Conservation (phyloP, 2,888 invertebrate species). For the Brachynemurus nebulosus region DNA sequence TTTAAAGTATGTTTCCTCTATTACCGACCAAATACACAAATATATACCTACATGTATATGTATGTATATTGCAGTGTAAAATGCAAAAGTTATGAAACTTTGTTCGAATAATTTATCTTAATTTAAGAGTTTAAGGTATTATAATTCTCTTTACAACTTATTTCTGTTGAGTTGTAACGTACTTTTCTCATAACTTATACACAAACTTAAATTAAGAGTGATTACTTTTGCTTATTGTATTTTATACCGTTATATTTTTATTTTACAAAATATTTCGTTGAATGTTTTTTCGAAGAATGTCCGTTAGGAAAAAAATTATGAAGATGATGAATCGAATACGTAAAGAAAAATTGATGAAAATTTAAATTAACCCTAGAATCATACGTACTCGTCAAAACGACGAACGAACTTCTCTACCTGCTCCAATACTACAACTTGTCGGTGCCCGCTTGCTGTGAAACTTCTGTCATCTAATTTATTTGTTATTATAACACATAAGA, state of each 20-base stretch:
- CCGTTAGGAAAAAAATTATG: not conserved
- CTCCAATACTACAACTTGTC: too few species aligned
- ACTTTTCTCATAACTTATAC: slow-evolving; percentile 4
- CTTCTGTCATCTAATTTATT: too few species aligned
- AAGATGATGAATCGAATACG: not conserved
- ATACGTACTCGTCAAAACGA: too few species aligned
- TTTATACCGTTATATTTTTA: too few species aligned
- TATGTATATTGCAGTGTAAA: slow-evolving; percentile 5
- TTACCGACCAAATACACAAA: not conserved
- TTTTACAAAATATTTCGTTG: too few species aligned
- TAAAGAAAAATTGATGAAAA: too few species aligned
- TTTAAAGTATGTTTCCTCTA: not conserved
- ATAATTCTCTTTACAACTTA: slow-evolving; percentile 9
- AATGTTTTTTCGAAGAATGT: too few species aligned
- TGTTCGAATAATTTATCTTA: slow-evolving; percentile 9
- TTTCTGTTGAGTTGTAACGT: slow-evolving; percentile 6
- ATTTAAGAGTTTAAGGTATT: slow-evolving; percentile 9
- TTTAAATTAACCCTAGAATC: too few species aligned
- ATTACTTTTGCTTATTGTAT: slow-evolving; percentile 6
- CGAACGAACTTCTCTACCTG: too few species aligned
- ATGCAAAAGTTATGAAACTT: slow-evolving; percentile 7
- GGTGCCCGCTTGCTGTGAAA: too few species aligned
- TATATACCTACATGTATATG: too few species aligned
- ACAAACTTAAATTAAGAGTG: slow-evolving; percentile 9
- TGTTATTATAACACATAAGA: too few species aligned